A percentile compares a stretch with the other conserved stretches of the same genome.
Conservation (phyloP, 2,888 invertebrate species). For the Ennomos fuscantarius region DNA sequence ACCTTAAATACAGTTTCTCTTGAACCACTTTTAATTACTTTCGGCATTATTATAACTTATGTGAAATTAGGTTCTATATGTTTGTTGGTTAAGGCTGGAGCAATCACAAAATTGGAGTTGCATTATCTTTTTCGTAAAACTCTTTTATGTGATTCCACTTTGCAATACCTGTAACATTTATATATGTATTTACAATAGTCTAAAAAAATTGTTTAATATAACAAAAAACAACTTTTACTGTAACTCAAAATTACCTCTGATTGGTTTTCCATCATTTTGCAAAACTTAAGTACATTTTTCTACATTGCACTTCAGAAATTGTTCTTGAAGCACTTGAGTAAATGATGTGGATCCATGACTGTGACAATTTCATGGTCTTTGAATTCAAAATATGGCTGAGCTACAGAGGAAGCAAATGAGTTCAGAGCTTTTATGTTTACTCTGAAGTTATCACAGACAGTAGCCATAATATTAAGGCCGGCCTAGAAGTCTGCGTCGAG, state of each 20-base stretch:
- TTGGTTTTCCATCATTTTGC: too few species aligned
- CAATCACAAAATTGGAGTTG: constrained; percentile 42
- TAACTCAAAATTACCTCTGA: too few species aligned
- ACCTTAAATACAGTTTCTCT: too few species aligned
- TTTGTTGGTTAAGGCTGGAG: constrained; percentile 34
- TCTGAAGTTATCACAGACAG: constrained; percentile 1
- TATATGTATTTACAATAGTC: constrained; percentile 11
- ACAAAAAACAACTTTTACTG: too few species aligned
- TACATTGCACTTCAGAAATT: neutral
- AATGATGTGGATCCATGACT: constrained; percentile 32
- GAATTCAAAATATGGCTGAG: neutral
- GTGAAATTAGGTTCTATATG: constrained; percentile 36
- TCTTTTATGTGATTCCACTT: constrained; percentile 32
- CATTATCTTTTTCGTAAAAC: constrained; percentile 35
- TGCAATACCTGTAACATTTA: constrained; percentile 35
- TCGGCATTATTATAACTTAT: constrained; percentile 1
- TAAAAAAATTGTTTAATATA: too few species aligned
- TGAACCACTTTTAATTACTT: too few species aligned
- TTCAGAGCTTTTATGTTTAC: constrained; percentile 6
- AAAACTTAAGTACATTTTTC: too few species aligned
- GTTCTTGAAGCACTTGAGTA: constrained; percentile 33
- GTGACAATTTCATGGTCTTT: constrained; percentile 30
- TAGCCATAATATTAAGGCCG: too few species aligned
- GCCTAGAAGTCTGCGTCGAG: too few species aligned
- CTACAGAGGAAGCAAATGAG: neutral